Percentiles rank a stretch among this genome's conserved stretches.
phyloP scores from a whole-genome alignment of 2,113 vertebrate species.

The Seriola aureovittata region DNA sequence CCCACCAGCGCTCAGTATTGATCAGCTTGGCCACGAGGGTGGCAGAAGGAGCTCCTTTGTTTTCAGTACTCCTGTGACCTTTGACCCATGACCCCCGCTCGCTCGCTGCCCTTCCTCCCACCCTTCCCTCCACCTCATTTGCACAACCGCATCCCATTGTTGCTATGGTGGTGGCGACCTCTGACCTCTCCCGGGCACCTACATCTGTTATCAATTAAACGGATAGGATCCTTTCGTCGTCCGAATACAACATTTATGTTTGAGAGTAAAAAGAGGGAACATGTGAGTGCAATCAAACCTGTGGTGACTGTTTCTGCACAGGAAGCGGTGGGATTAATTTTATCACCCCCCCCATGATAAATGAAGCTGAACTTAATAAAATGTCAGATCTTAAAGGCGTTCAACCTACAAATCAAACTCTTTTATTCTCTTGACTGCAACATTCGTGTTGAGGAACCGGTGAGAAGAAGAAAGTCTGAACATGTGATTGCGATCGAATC shows the following conservation, averaged over 20 bases:
- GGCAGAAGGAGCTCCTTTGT: conserved; percentile 78
- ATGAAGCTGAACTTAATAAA: conserved; percentile 14
- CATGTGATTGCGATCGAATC: conserved; percentile 37
- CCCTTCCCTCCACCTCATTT: conserved; percentile 57
- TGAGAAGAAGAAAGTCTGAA: conserved; percentile 9
- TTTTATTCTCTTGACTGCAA: neutral
- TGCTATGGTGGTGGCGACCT: conserved; percentile 82
- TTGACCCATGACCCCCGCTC: conserved; percentile 73
- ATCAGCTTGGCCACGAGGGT: conserved; percentile 67
- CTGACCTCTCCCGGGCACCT: conserved; percentile 81
- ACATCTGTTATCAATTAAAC: conserved; percentile 87
- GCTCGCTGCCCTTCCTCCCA: conserved; percentile 37
- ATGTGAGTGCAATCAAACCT: conserved; percentile 59
- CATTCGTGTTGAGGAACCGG: neutral
- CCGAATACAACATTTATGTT: conserved; percentile 50
- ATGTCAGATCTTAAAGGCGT: conserved; percentile 8
- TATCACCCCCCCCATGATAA: conserved; percentile 19
- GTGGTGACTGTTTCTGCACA: conserved; percentile 24
- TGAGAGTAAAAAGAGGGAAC: conserved; percentile 24
- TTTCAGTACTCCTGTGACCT: conserved; percentile 73
- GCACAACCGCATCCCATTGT: conserved; percentile 70
- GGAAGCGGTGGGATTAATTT: conserved; percentile 51
- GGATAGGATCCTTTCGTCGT: conserved; percentile 71
- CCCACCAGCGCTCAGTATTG: conserved; percentile 65
- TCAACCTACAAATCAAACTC: conserved; percentile 21